Percentiles rank a stretch among this genome's conserved stretches.
phyloP scores from a whole-genome alignment of 2,113 vertebrate genomes.

The Ageneiosus marmoratus region DNA sequence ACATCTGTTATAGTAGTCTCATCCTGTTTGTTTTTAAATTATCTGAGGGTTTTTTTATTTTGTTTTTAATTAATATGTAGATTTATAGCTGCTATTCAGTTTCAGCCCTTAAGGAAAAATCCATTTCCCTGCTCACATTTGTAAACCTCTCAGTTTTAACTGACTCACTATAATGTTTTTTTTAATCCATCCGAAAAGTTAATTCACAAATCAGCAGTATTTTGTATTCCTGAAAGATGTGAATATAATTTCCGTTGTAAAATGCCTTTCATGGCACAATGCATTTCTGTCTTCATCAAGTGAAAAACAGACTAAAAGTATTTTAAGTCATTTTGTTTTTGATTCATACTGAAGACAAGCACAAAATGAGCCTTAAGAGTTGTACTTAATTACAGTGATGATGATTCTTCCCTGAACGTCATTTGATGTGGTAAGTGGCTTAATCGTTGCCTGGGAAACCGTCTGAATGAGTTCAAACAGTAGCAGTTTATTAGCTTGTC shows the following conservation, averaged over 20 bases:
- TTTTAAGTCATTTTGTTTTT: background rate
- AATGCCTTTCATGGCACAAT: background rate
- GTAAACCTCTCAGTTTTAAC: conserved; percentile 63
- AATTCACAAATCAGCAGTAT: background rate
- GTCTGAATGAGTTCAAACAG: conserved; percentile 2
- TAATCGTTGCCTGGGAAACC: conserved; percentile 9
- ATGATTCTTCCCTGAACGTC: background rate
- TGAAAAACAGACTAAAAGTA: background rate
- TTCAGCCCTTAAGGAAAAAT: conserved; percentile 55
- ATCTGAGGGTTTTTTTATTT: conserved; percentile 55
- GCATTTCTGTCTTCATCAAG: background rate
- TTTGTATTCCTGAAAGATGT: background rate
- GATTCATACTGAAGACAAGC: background rate
- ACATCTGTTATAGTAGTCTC: conserved; percentile 58
- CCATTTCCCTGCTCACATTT: conserved; percentile 61
- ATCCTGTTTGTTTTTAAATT: conserved; percentile 52
- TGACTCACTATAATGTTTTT: conserved; percentile 64
- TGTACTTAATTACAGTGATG: conserved; percentile 7
- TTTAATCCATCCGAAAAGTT: background rate
- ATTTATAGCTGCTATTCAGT: conserved; percentile 63
- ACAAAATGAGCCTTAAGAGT: background rate
- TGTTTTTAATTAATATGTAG: conserved; percentile 64
- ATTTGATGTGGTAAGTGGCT: background rate
- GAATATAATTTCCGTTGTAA: background rate
- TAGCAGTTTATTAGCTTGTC: conserved; percentile 17